These are phyloP conservation scores for Trissonchulus latispiculum DNA, from an alignment of 2,888 invertebrate species.

Conservation along the genomic window DNA sequence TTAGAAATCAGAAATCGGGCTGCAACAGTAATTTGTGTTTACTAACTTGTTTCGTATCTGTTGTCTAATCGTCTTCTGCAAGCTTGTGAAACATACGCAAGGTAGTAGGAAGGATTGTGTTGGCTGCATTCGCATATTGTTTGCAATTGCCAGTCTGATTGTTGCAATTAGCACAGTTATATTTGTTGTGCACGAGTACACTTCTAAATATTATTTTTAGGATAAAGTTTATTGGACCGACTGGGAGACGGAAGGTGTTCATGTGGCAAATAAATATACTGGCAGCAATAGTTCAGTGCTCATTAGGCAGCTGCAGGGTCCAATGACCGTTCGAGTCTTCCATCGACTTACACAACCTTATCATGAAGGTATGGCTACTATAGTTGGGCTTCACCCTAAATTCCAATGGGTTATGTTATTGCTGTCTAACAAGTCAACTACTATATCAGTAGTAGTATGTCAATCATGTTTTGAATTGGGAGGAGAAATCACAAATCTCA, in stretches of 20 bases:
- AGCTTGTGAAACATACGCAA: too few species aligned
- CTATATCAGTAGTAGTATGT: not conserved
- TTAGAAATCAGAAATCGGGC: too few species aligned
- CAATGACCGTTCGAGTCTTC: constrained; percentile 42
- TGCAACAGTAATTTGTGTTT: too few species aligned
- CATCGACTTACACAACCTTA: constrained; percentile 37
- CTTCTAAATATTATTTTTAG: constrained; percentile 28
- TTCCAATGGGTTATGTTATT: not conserved
- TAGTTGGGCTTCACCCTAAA: too few species aligned
- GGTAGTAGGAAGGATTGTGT: too few species aligned
- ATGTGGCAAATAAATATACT: constrained; percentile 23
- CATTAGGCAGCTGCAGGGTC: constrained; percentile 12
- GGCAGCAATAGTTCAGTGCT: constrained; percentile 14
- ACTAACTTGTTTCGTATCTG: not conserved
- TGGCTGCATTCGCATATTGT: not conserved
- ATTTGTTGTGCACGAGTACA: not conserved
- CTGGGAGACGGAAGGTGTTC: constrained; percentile 74
- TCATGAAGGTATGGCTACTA: too few species aligned
- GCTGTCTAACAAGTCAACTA: not conserved
- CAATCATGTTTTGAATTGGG: not conserved
- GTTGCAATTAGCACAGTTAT: not conserved
- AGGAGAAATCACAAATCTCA: too few species aligned
- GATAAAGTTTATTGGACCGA: constrained; percentile 96
- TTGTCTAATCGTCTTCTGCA: not conserved
- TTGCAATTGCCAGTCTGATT: not conserved